phyloP scores from a whole-genome alignment of 2,797 vertebrate genomes.

The Eremophila alpestris region DNA sequence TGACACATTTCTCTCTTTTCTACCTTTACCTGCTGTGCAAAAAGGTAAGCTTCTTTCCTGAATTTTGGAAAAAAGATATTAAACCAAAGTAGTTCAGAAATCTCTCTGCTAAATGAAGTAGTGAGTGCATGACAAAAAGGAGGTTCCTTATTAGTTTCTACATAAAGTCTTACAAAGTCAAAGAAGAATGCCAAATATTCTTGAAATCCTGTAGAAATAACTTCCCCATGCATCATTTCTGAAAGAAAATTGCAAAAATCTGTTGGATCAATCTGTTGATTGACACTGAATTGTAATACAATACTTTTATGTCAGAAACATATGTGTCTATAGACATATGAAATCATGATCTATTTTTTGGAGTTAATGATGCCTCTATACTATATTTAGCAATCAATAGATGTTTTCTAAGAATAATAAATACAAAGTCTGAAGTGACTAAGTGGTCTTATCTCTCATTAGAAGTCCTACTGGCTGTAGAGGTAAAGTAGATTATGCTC shows the following conservation, averaged over 20 bases:
- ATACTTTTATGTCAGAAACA: background rate
- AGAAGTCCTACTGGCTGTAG: background rate
- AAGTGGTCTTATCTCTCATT: background rate
- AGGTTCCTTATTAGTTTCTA: background rate
- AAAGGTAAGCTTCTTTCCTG: background rate
- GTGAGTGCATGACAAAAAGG: background rate
- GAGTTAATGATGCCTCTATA: background rate
- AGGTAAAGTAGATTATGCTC: background rate
- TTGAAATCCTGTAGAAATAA: background rate
- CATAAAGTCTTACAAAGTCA: background rate
- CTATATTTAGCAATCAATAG: background rate
- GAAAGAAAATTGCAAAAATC: background rate
- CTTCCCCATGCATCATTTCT: background rate
- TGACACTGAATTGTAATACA: background rate
- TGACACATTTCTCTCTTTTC: background rate
- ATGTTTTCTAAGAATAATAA: background rate
- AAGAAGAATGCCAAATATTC: background rate
- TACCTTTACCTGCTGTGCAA: background rate
- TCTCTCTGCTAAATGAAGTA: background rate
- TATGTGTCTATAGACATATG: rapidly evolving
- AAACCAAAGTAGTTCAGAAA: background rate
- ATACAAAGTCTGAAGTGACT: background rate
- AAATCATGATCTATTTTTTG: background rate
- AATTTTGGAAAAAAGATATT: background rate
- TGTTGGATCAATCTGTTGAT: background rate